A percentile compares a stretch with the other conserved stretches of the same genome.
These are phyloP conservation scores for Anagyrus pseudococci DNA, from an alignment of 2,888 invertebrate species.

Conservation along the genomic window DNA sequence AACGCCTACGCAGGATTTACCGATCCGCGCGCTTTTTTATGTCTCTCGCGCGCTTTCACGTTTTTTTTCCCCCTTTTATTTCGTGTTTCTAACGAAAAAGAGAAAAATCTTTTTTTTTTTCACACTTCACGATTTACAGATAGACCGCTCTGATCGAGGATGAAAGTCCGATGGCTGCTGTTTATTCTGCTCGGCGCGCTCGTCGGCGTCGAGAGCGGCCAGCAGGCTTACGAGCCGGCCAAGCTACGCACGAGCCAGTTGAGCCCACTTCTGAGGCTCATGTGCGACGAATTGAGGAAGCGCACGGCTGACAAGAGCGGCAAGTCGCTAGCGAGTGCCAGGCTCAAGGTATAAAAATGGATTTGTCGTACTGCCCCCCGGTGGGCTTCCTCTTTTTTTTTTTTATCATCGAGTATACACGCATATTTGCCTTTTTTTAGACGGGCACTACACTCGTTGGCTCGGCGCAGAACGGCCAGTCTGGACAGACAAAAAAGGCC, in stretches of 20 bases:
- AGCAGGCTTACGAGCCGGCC: not conserved
- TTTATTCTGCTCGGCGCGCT: not conserved
- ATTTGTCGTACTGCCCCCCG: not conserved
- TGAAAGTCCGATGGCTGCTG: constrained; percentile 15
- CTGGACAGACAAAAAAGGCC: too few relatives aligned
- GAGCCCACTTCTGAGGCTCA: not conserved
- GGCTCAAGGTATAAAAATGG: not conserved
- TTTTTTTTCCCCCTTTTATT: too few relatives aligned
- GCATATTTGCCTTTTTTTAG: too few relatives aligned
- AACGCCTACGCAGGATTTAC: not conserved
- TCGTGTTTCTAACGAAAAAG: too few relatives aligned
- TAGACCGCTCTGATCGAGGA: not conserved
- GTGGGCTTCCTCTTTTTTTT: not conserved
- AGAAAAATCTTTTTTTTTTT: too few relatives aligned
- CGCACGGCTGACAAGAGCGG: not conserved
- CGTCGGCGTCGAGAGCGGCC: not conserved
- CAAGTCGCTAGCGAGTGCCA: not conserved
- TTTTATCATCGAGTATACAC: too few relatives aligned
- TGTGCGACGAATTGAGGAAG: not conserved
- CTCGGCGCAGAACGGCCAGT: too few relatives aligned
- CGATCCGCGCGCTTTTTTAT: not conserved
- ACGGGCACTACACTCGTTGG: too few relatives aligned
- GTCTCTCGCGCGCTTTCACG: not conserved
- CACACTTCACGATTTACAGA: not conserved
- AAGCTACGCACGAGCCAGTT: not conserved